Evolutionary conservation across 2,888 invertebrate species (phyloP).

Genomic region (Aphidius colemani): DNA sequence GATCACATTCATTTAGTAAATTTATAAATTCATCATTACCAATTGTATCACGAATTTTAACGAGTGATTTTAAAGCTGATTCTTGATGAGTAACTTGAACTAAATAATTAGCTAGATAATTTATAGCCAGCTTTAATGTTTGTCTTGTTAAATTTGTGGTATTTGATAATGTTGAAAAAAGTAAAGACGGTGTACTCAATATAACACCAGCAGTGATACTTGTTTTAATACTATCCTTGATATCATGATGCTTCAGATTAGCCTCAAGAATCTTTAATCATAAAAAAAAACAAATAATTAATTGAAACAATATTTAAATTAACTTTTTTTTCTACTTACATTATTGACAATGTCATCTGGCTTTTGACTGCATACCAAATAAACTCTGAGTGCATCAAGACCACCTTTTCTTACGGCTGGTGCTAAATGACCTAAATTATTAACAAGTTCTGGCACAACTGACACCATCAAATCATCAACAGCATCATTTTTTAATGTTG

Average conservation of each 20-base stretch:
- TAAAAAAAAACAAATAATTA: slow-evolving; percentile 4
- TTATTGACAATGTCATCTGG: slow-evolving; percentile 71
- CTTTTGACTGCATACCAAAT: slow-evolving; percentile 71
- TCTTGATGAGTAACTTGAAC: slow-evolving; percentile 65
- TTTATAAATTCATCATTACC: slow-evolving; percentile 71
- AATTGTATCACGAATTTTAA: slow-evolving; percentile 72
- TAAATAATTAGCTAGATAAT: slow-evolving; percentile 59
- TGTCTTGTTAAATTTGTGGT: slow-evolving; percentile 42
- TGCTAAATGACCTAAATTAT: slow-evolving; percentile 79
- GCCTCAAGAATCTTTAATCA: slow-evolving; percentile 32
- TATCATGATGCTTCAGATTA: slow-evolving; percentile 41
- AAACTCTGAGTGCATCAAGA: slow-evolving; percentile 75
- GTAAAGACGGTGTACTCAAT: slow-evolving; percentile 55
- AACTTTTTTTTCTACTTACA: slow-evolving; percentile 49
- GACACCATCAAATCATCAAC: slow-evolving; percentile 71
- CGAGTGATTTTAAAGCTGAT: slow-evolving; percentile 70
- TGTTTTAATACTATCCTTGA: slow-evolving; percentile 54
- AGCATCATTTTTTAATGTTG: slow-evolving; percentile 67
- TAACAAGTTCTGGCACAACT: slow-evolving; percentile 71
- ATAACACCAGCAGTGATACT: slow-evolving; percentile 58
- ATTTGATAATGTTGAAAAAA: slow-evolving; percentile 52
- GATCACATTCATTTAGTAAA: slow-evolving; percentile 59
- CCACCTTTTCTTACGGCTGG: slow-evolving; percentile 82
- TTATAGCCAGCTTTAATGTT: slow-evolving; percentile 49
- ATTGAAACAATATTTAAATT: slow-evolving; percentile 6